These are phyloP conservation scores for Hecatera dysodea DNA, from an alignment of 2,888 invertebrate genomes.

Conservation along the genomic window DNA sequence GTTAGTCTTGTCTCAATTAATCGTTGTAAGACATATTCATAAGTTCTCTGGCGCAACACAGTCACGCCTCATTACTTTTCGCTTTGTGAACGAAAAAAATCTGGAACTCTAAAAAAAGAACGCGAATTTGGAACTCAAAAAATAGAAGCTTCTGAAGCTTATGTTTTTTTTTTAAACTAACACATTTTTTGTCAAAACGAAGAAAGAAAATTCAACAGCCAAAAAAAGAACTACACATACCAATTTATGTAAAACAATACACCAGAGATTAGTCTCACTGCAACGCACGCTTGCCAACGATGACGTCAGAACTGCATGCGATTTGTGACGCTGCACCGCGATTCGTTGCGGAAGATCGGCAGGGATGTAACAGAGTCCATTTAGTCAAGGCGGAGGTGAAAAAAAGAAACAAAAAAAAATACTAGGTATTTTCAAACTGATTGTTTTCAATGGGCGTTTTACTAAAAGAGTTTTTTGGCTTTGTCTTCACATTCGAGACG, in stretches of 20 bases:
- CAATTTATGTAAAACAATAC: conserved; percentile 32
- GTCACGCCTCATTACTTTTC: neutral
- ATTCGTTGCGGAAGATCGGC: conserved; percentile 33
- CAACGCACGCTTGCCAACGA: conserved; percentile 29
- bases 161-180: no score
- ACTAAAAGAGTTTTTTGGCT: neutral
- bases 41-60: conserved; percentile 2
- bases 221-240: neutral
- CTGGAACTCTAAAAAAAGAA: conserved; percentile 10
- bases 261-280: conserved; percentile 32
- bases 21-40: neutral
- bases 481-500: neutral
- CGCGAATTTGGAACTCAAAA: no score
- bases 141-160: neutral
- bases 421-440: neutral
- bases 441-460: neutral
- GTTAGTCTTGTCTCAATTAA: no score
- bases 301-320: conserved; percentile 52
- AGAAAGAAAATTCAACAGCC: neutral
- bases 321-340: conserved; percentile 33
- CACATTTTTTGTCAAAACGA: neutral
- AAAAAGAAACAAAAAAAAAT: neutral
- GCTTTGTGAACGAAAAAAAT: conserved; percentile 1
- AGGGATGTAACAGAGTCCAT: neutral
- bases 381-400: neutral